phyloP scores from a whole-genome alignment of 2,113 vertebrate genomes.

The Redunca redunca region DNA sequence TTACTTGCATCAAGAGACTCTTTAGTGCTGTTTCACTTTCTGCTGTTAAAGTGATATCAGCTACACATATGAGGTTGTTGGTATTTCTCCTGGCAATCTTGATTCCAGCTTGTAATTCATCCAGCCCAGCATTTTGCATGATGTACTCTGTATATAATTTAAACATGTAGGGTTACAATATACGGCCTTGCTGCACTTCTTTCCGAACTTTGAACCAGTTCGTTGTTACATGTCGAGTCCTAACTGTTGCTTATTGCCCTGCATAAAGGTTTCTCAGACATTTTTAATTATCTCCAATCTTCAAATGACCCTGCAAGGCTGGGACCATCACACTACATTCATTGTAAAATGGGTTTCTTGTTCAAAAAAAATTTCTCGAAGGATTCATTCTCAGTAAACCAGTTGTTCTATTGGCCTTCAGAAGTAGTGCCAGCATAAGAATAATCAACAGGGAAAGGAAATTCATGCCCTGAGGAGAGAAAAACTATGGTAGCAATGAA shows the following conservation, averaged over 20 bases:
- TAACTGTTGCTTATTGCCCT: neutral
- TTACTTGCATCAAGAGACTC: neutral
- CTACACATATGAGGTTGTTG: neutral
- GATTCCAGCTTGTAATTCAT: neutral
- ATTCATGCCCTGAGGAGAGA: neutral
- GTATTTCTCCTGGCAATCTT: neutral
- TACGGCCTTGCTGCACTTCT: neutral
- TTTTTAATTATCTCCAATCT: neutral
- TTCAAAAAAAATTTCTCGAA: neutral
- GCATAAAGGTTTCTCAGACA: neutral
- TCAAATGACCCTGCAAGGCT: neutral
- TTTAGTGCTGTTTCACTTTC: neutral
- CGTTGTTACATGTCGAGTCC: neutral
- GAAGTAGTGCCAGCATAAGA: neutral
- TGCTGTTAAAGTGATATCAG: neutral
- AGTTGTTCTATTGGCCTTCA: neutral
- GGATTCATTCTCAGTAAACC: neutral
- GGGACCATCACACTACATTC: neutral
- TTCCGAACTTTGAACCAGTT: neutral
- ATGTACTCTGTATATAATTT: neutral
- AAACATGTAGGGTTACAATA: neutral
- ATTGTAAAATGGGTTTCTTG: neutral
- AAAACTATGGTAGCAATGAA: neutral
- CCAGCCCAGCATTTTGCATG: neutral
- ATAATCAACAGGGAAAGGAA: neutral